Base-by-base conservation (phyloP, 2,113 vertebrate species). In the Eublepharis macularius region DNA sequence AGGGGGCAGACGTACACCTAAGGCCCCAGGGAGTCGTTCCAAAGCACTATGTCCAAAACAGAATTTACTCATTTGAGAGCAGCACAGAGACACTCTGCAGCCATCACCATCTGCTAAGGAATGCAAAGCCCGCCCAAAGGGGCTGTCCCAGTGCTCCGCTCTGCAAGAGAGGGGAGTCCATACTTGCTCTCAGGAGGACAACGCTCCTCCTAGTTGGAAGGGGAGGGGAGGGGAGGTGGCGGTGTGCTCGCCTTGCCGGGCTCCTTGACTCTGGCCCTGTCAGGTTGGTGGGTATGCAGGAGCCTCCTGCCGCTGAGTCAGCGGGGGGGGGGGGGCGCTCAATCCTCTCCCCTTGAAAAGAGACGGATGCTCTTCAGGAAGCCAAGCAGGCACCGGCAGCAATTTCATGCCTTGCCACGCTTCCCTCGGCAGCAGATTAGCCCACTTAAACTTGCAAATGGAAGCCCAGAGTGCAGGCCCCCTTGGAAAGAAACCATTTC, bases 251-350 rank as follows among this genome's bases (percentile, higher is more conserved):
- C 17, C 6, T 57, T 6, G 24, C 9, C 3, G 39, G 63, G 1
- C 12, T 54, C 47, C 32, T 39, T 14, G 2, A 3, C 8, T 90
- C 90, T 86, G 84, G 85, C 76, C 47, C 80, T 76, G 81, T 80
- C 69, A 89, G 83, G 76, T 91, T 93, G 91, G 85, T 87, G 92
- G 91, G 92, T 88, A 92, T 29, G 2, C 0, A 0, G 63, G 85
- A 87, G 88, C 92, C 92, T 94, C 87, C 76, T 70, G 45, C 54
- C 73, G 88, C 76, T 69, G 57, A 57, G 70, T 88, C 51, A 80
- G 70, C n/a, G n/a, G n/a, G n/a, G n/a, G n/a, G n/a, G n/a, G n/a
- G n/a, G n/a, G n/a, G n/a, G n/a, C n/a, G n/a, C 70, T 39, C 82
- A 92, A 92, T 80, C 87, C 57, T 89, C 90, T 89, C 84, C 73